Conservation (phyloP, 2,888 invertebrate genomes). For the Norana najaformis region DNA sequence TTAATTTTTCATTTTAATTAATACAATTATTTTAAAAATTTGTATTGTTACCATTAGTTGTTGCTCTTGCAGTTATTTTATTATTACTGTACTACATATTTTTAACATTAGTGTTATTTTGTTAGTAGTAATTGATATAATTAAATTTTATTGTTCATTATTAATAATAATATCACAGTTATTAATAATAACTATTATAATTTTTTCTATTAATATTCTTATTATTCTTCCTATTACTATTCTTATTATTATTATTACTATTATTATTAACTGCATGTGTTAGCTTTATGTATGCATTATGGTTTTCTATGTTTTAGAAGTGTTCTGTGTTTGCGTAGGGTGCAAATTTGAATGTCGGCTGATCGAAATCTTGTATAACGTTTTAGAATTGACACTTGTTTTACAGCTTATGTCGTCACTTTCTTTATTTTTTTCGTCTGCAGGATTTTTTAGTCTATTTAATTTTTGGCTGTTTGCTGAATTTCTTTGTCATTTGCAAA, state of each 20-base stretch:
- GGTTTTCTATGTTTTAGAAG: neutral
- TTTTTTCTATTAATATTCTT: neutral
- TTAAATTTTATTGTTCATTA: neutral
- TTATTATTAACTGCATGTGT: conserved; percentile 13
- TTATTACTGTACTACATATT: neutral
- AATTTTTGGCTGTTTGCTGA: conserved; percentile 4
- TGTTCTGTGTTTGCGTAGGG: neutral
- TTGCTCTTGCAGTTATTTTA: neutral
- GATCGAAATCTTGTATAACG: neutral
- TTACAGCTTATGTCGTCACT: neutral
- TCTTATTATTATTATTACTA: neutral
- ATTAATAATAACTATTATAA: too few species aligned
- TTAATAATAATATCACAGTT: neutral
- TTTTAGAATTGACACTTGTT: neutral
- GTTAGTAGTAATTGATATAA: neutral
- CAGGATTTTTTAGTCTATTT: neutral
- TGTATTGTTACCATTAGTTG: neutral
- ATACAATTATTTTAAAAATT: too few species aligned
- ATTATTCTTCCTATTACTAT: neutral
- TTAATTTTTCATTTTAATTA: neutral
- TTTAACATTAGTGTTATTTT: too few species aligned
- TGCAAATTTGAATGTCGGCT: neutral
- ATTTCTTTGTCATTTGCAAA: neutral
- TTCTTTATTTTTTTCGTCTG: neutral
- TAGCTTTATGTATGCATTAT: neutral